Evolutionary conservation across 2,113 vertebrate genomes (phyloP), one percentile per base, ranked within the genome.

Genomic region (Cyrtonyx montezumae): DNA sequence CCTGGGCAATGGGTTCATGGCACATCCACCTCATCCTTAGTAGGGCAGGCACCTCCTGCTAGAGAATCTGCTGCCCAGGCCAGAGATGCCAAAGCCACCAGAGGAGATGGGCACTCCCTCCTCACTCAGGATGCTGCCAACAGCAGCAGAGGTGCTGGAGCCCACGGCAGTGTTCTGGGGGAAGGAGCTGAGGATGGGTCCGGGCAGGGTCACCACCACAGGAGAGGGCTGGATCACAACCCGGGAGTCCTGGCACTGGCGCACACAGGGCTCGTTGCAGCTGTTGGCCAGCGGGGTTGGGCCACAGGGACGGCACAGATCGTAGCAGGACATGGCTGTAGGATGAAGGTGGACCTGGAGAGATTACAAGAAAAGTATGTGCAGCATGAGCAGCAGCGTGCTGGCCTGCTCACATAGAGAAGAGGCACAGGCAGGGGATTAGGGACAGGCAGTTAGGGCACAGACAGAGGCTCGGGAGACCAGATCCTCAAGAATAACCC

Each of bases 161-260:
- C 88, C 92, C 53, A 94, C 92, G 1, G 88, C 1, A 1, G 90
- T 91, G 55, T 81, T 91, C 56, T 90, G 93, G 0, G 93, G 78
- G 73, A 89, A 94, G 56, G 93, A 94, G 86, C 90, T 92, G 62
- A 94, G 90, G 73, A 91, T 94, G 90, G 90, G 93, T 9, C 90
- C 90, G 0, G 93, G 93, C 30, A 94, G 68, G 23, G 93, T 92
- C 9, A 94, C 93, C 49, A 94, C 90, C 53, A 94, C 90, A 0
- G 93, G 86, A 12, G 92, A 26, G 1, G 92, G 88, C 2, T 91
- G 84, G 74, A 93, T 91, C 11, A 91, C 42, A 19, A 83, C 82
- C 0, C 30, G 43, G 0, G 94, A 93, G 49, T 95, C 94, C 67
- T 91, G 88, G 71, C 91, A 93, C 36, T 91, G 91, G 18, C 88